phyloP scores from a whole-genome alignment of 2,888 invertebrate genomes.

The Euplagia quadripunctaria region DNA sequence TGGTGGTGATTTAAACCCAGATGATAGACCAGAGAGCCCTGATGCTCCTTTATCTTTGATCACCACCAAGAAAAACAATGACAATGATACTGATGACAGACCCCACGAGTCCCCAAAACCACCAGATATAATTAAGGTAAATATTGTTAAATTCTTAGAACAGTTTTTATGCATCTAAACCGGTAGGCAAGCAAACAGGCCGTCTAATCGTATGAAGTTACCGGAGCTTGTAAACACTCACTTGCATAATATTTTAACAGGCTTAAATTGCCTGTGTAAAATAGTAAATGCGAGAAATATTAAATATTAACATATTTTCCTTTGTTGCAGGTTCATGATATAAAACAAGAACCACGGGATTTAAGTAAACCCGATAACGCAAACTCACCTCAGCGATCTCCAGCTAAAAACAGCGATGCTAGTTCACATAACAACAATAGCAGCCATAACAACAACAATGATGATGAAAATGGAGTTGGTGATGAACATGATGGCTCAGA shows the following conservation, averaged over 20 bases:
- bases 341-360: constrained; percentile 86
- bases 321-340: constrained; percentile 81
- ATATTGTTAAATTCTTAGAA: neutral
- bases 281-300: neutral
- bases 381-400: constrained; percentile 83
- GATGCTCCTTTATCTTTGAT: constrained; percentile 91
- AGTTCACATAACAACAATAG: constrained; percentile 81
- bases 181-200: too few relatives aligned
- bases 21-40: constrained; percentile 89
- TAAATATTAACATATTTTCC: constrained; percentile 17
- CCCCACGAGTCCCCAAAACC: constrained; percentile 85
- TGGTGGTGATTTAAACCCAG: constrained; percentile 83
- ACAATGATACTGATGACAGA: constrained; percentile 80
- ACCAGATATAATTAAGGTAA: constrained; percentile 85
- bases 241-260: neutral
- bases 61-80: constrained; percentile 86
- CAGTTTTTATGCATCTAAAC: too few relatives aligned
- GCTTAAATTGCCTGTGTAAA: neutral
- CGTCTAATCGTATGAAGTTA: too few relatives aligned
- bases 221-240: too few relatives aligned
- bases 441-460: constrained; percentile 78
- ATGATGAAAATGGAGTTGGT: constrained; percentile 82
- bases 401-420: constrained; percentile 85
- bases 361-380: constrained; percentile 76
- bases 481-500: constrained; percentile 85